Evolutionary conservation across 2,113 vertebrate genomes (phyloP).

Genomic region (Glaucidium brasilianum): DNA sequence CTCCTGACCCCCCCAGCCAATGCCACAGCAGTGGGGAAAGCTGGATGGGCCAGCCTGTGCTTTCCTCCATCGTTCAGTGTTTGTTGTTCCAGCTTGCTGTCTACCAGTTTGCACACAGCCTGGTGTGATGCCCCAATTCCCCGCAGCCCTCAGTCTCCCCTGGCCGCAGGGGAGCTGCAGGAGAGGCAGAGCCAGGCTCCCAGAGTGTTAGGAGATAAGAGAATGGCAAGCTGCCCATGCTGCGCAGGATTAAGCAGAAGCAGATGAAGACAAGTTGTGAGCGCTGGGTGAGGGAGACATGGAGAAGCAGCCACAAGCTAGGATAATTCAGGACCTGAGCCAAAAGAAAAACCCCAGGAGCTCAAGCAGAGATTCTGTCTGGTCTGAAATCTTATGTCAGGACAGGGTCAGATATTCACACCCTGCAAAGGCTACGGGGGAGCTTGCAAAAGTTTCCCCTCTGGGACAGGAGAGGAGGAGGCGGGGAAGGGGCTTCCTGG

Average conservation of each 20-base stretch:
- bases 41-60: accelerated
- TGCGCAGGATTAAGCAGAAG: conserved; percentile 23
- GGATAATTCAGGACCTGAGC: conserved; percentile 6
- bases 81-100: neutral
- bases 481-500: neutral
- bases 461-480: neutral
- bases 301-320: conserved; percentile 26
- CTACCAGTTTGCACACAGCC: neutral
- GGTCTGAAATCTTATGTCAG: neutral
- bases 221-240: neutral
- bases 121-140: neutral
- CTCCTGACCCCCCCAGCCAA: neutral
- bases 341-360: neutral
- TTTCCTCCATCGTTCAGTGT: neutral
- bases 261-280: conserved; percentile 30
- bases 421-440: neutral
- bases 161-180: neutral
- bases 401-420: neutral
- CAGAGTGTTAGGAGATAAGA: neutral
- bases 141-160: neutral
- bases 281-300: neutral
- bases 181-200: neutral
- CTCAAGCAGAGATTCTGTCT: neutral
- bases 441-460: neutral
- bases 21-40: neutral